Conservation (phyloP, 2,888 invertebrate species). For the Lochmaea capreae region DNA sequence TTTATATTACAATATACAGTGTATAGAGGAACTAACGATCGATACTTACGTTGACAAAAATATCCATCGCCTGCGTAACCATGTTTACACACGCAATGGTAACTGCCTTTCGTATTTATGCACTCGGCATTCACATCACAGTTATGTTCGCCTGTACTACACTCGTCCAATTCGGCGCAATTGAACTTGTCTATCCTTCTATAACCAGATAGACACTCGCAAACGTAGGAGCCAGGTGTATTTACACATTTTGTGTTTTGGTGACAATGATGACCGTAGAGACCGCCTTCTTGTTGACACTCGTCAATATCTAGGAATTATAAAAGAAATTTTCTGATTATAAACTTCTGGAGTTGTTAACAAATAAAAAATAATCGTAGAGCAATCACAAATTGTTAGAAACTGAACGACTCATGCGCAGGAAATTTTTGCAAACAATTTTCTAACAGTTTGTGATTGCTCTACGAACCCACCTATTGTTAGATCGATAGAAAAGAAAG, state of each 20-base stretch:
- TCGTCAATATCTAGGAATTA: conserved; percentile 81
- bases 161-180: conserved; percentile 85
- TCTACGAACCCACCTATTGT: no score
- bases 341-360: no score
- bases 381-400: no score
- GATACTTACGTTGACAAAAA: conserved; percentile 80
- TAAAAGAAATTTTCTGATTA: background rate
- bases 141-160: conserved; percentile 76
- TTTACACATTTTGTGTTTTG: conserved; percentile 87
- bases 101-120: conserved; percentile 84
- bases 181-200: conserved; percentile 81
- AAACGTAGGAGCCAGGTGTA: conserved; percentile 83
- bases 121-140: conserved; percentile 84
- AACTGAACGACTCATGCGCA: no score
- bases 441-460: no score
- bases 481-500: no score
- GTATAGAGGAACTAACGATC: no score
- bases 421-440: no score
- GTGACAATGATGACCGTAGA: conserved; percentile 87
- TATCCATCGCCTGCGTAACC: conserved; percentile 85
- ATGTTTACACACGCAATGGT: conserved; percentile 77
- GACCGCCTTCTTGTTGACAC: conserved; percentile 81
- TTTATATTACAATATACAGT: conserved; percentile 52
- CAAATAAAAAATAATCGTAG: no score
- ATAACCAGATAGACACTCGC: conserved; percentile 86